Evolutionary conservation across 64 coral and sea anemone genomes (phyloP).

Genomic region (Exaiptasia diaphana): DNA sequence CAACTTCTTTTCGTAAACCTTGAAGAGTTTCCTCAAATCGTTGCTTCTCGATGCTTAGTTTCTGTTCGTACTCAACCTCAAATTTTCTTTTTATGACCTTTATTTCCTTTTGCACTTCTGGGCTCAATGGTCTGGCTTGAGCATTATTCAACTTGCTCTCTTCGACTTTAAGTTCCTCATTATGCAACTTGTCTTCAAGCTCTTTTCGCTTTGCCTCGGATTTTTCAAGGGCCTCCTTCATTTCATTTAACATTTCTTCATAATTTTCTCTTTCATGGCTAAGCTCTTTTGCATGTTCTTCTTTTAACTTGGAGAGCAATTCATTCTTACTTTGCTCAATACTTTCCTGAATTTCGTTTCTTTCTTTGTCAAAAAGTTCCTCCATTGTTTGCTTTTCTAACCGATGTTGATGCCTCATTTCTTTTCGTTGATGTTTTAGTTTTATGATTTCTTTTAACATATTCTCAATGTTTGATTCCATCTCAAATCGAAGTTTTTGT

Average conservation of each 20-base stretch:
- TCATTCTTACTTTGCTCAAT: conserved; percentile 66
- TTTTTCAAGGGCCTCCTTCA: conserved; percentile 43
- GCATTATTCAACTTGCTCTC: neutral
- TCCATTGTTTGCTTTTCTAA: conserved; percentile 64
- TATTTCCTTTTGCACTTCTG: neutral
- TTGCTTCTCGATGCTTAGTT: conserved; percentile 59
- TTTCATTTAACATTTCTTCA: conserved; percentile 46
- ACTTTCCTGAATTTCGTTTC: conserved; percentile 54
- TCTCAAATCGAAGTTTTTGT: conserved; percentile 58
- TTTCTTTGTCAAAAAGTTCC: conserved; percentile 64
- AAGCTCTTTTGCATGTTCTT: conserved; percentile 59
- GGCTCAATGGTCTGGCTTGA: neutral
- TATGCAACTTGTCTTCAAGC: conserved; percentile 32
- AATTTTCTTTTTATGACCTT: conserved; percentile 29
- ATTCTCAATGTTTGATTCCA: conserved; percentile 70
- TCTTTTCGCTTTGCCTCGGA: conserved; percentile 52
- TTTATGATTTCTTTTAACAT: conserved; percentile 85
- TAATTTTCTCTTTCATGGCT: conserved; percentile 51
- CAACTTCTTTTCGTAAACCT: conserved; percentile 52
- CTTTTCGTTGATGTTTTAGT: conserved; percentile 82
- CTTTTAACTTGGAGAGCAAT: conserved; percentile 57
- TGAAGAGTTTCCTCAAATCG: conserved; percentile 87
- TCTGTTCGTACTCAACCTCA: conserved; percentile 85
- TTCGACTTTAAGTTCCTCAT: neutral
- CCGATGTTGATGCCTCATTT: conserved; percentile 65